Percentiles rank a stretch among this genome's conserved stretches.
phyloP scores from a whole-genome alignment of 2,113 vertebrate species.

The Mungos mungo region DNA sequence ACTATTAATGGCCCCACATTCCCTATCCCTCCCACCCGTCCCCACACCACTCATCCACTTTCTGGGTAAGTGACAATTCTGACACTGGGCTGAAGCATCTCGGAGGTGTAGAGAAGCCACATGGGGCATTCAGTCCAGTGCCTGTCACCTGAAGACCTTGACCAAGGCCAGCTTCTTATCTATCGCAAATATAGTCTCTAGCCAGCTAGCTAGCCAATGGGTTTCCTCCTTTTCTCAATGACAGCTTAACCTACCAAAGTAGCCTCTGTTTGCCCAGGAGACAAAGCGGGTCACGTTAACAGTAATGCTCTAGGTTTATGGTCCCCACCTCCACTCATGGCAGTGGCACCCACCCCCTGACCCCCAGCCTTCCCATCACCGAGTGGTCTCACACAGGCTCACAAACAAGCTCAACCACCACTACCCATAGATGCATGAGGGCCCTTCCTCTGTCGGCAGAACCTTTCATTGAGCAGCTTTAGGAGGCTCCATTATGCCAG shows the following conservation, averaged over 20 bases:
- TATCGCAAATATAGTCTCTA: not conserved
- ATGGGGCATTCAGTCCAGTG: too few species aligned
- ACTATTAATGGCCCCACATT: not conserved
- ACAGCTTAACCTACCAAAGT: not conserved
- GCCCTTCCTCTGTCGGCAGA: not conserved
- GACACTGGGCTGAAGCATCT: not conserved
- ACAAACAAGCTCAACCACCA: not conserved
- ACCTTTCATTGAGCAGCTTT: not conserved
- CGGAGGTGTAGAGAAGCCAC: not conserved
- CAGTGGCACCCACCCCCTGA: fast-evolving
- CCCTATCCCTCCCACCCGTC: too few species aligned
- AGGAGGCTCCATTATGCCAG: fast-evolving
- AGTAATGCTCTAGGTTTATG: not conserved
- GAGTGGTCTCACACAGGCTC: not conserved
- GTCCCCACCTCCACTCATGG: not conserved
- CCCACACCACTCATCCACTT: not conserved
- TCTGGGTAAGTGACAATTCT: not conserved
- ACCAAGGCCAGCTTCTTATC: not conserved
- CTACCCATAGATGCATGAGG: too few species aligned
- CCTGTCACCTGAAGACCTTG: not conserved
- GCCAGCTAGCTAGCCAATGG: too few species aligned
- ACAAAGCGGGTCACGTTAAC: not conserved
- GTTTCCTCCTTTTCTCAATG: not conserved
- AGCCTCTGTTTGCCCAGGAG: not conserved
- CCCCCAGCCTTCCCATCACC: not conserved